These are phyloP conservation scores for Prunella himalayana DNA, from an alignment of 2,113 vertebrate species.

Conservation along the genomic window DNA sequence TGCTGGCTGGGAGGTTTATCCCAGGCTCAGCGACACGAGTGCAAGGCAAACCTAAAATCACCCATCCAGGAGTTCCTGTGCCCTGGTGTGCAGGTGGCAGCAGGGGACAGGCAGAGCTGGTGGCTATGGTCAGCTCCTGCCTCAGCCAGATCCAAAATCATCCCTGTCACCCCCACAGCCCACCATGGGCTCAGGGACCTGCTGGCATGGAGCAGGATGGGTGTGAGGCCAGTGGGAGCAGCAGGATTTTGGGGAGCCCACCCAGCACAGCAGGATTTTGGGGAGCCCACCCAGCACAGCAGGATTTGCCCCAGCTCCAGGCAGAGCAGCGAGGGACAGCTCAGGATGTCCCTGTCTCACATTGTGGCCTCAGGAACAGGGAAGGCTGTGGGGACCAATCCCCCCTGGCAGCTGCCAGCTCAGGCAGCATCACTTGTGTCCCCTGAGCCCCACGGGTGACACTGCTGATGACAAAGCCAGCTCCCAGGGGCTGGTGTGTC, in stretches of 20 bases:
- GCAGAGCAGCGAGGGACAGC: neutral
- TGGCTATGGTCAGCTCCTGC: neutral
- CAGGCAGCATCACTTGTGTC: neutral
- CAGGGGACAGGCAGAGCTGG: neutral
- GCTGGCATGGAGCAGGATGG: fast-evolving
- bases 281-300: neutral
- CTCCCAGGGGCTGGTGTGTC: neutral
- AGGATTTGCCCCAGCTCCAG: neutral
- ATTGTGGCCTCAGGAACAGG: fast-evolving
- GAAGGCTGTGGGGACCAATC: neutral
- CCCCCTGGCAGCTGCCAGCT: neutral
- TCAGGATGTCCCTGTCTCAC: neutral
- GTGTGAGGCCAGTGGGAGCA: neutral
- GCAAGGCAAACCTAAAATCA: neutral
- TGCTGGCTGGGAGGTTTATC: neutral
- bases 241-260: neutral
- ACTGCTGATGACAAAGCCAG: neutral
- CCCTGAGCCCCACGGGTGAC: neutral
- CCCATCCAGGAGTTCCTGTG: neutral
- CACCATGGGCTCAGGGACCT: fast-evolving
- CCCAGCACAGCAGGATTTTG: neutral
- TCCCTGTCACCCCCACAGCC: neutral
- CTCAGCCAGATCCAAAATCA: neutral
- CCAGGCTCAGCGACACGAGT: neutral
- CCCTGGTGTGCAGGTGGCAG: neutral